Conservation (phyloP, 2,797 vertebrate genomes). For the Cryptoblepharus egeriae region DNA sequence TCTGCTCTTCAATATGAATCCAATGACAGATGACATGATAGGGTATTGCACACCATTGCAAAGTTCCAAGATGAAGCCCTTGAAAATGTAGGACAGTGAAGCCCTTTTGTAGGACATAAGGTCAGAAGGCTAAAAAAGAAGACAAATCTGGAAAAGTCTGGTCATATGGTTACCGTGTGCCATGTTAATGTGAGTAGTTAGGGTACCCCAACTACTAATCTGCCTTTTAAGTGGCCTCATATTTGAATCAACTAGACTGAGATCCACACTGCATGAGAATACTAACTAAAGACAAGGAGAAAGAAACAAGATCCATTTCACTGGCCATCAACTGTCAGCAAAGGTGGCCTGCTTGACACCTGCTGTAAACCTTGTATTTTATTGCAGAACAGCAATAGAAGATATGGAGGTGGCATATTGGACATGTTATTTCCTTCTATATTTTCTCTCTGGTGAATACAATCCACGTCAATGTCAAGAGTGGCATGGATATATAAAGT, state of each 20-base stretch:
- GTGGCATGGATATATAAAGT: slow-evolving; percentile 28
- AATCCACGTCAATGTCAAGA: slow-evolving; percentile 25
- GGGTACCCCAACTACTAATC: too few relatives aligned
- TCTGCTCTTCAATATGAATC: too few relatives aligned
- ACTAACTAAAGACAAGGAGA: slow-evolving; percentile 45
- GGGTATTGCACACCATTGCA: too few relatives aligned
- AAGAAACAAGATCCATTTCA: background rate
- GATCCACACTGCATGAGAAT: slow-evolving; percentile 7
- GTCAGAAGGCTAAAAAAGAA: too few relatives aligned
- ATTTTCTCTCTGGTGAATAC: slow-evolving; percentile 41
- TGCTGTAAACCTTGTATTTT: slow-evolving; percentile 57
- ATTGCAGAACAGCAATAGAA: slow-evolving; percentile 42
- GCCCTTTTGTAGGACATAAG: too few relatives aligned
- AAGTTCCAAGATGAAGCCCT: too few relatives aligned
- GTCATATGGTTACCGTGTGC: too few relatives aligned
- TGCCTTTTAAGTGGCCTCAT: slow-evolving; percentile 62
- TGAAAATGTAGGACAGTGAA: too few relatives aligned
- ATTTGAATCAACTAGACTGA: slow-evolving; percentile 44
- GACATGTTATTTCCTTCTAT: slow-evolving; percentile 42
- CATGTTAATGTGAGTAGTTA: too few relatives aligned
- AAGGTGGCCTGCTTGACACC: slow-evolving; percentile 40
- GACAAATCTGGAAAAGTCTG: too few relatives aligned
- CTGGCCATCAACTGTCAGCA: background rate
- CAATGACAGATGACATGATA: too few relatives aligned
- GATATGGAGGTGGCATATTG: slow-evolving; percentile 47